phyloP scores from a whole-genome alignment of 2,888 invertebrate genomes.

The Ennomos quercinarius region DNA sequence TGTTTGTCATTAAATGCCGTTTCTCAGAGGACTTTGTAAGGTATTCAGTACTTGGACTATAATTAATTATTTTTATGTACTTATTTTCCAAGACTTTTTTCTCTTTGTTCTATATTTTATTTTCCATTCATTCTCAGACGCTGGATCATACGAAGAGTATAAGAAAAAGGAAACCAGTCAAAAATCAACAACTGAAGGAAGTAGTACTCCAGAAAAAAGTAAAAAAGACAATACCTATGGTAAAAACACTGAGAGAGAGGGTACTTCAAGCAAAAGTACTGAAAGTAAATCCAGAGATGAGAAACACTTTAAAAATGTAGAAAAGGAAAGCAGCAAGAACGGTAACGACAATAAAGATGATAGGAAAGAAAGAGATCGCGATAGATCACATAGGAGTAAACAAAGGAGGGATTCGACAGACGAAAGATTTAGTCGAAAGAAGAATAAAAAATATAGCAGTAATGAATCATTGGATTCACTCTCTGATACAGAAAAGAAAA shows the following conservation, averaged over 20 bases:
- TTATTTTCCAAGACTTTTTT: no score
- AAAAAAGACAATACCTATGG: conserved; percentile 43
- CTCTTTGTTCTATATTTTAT: conserved; percentile 36
- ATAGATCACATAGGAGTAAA: conserved; percentile 40
- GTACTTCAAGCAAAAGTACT: conserved; percentile 28
- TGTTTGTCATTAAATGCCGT: conserved; percentile 47
- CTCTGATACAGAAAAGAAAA: conserved; percentile 27
- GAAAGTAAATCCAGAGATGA: conserved; percentile 29
- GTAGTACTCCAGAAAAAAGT: conserved; percentile 49
- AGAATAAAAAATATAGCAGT: conserved; percentile 35
- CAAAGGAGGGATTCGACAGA: conserved; percentile 52
- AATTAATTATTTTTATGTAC: conserved; percentile 7
- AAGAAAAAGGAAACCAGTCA: conserved; percentile 77
- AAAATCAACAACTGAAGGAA: conserved; percentile 59
- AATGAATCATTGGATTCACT: conserved; percentile 31
- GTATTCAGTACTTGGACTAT: conserved; percentile 50
- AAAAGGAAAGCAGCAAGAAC: conserved; percentile 20
- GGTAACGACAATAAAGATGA: conserved; percentile 17
- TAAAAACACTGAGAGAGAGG: conserved; percentile 29
- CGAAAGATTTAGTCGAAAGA: conserved; percentile 42
- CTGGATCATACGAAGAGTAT: conserved; percentile 89
- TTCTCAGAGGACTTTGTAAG: conserved; percentile 49
- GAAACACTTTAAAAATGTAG: conserved; percentile 20
- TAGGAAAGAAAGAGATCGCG: conserved; percentile 29
- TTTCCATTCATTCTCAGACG: conserved; percentile 78